Percentiles rank a stretch among this genome's conserved stretches.
phyloP scores from a whole-genome alignment of 1,140 invertebrate genomes.

The Aphidius ervi region DNA sequence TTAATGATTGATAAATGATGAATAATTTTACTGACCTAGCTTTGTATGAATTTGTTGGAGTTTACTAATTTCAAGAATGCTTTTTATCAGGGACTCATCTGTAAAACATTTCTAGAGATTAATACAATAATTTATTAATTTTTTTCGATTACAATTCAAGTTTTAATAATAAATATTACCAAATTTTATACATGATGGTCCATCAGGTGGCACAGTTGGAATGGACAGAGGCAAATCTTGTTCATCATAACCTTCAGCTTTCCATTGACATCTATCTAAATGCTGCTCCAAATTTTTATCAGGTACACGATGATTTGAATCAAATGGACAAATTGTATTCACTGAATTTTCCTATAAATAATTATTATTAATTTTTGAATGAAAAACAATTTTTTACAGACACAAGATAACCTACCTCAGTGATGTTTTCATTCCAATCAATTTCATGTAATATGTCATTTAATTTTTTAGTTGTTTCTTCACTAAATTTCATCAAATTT shows the following conservation, averaged over 20 bases:
- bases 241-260: conserved; percentile 49
- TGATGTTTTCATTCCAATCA: conserved; percentile 29
- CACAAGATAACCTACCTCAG: conserved; percentile 26
- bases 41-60: conserved; percentile 35
- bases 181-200: conserved; percentile 37
- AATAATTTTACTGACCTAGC: conserved; percentile 33
- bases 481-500: conserved; percentile 26
- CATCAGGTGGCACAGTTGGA: conserved; percentile 27
- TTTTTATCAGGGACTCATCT: conserved; percentile 50
- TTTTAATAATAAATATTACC: conserved; percentile 30
- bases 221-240: conserved; percentile 50
- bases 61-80: conserved; percentile 42
- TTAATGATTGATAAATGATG: conserved; percentile 11
- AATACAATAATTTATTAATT: conserved; percentile 24
- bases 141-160: conserved; percentile 12
- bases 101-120: conserved; percentile 19
- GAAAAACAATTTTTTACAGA: conserved; percentile 1
- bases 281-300: conserved; percentile 45
- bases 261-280: conserved; percentile 50
- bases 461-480: conserved; percentile 26
- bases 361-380: not conserved
- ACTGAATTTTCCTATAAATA: conserved; percentile 24
- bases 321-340: conserved; percentile 47
- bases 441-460: conserved; percentile 20
- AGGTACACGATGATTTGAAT: conserved; percentile 48